Conservation (phyloP, 1,140 invertebrate species). For the Lepidurus packardi region DNA sequence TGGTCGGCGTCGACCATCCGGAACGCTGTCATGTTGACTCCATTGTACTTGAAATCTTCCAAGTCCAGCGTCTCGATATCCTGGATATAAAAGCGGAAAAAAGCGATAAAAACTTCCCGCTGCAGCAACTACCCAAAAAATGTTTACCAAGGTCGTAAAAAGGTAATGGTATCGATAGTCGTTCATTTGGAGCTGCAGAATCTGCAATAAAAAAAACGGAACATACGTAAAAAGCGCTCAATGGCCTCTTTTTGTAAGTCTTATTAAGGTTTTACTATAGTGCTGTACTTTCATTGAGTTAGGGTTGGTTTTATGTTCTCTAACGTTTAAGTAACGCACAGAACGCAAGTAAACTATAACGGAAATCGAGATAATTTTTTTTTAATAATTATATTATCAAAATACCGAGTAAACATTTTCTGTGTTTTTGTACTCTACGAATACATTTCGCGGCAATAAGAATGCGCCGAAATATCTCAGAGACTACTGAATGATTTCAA, state of each 20-base stretch:
- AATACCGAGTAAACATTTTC: no score
- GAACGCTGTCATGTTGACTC: constrained; percentile 88
- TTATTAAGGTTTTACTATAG: not conserved
- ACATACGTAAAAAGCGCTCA: not conserved
- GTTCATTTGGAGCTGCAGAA: constrained; percentile 86
- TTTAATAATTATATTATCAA: no score
- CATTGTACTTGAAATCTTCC: constrained; percentile 90
- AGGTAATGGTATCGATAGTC: constrained; percentile 88
- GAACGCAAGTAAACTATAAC: no score
- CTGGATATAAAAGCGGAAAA: constrained; percentile 46
- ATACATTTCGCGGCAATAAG: no score
- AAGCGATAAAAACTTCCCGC: constrained; percentile 36
- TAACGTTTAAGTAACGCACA: no score
- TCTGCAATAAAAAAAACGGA: constrained; percentile 51
- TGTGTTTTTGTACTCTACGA: no score
- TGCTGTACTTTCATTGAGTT: not conserved
- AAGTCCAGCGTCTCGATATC: constrained; percentile 85
- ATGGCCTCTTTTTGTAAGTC: not conserved
- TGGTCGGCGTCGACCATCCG: constrained; percentile 75
- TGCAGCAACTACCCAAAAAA: constrained; percentile 27
- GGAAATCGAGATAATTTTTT: no score
- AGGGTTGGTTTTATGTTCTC: no score
- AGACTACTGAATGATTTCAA: no score
- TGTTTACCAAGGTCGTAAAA: constrained; percentile 84
- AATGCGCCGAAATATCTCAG: no score